Evolutionary conservation across 1,140 invertebrate species (phyloP).

Genomic region (Drusus annulatus): DNA sequence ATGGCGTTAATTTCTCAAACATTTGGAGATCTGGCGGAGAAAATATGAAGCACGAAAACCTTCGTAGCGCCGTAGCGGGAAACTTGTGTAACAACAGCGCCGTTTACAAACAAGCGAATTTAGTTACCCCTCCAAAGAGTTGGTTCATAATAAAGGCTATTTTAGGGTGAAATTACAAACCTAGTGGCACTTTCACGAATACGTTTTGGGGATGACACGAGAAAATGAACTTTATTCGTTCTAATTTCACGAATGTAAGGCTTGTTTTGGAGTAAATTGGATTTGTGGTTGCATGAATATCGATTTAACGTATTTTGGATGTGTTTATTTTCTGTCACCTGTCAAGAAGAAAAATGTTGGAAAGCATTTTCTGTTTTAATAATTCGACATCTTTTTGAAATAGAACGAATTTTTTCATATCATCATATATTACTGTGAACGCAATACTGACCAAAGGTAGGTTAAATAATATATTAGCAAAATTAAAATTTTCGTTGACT

Average conservation of each 20-base stretch:
- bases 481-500: too few relatives aligned
- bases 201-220: background rate
- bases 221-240: conserved; percentile 13
- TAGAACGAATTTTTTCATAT: too few relatives aligned
- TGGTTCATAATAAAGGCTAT: background rate
- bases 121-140: background rate
- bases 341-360: conserved; percentile 17
- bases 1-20: background rate
- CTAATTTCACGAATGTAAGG: background rate
- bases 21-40: conserved; percentile 22
- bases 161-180: background rate
- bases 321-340: conserved; percentile 35
- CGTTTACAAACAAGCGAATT: conserved; percentile 31
- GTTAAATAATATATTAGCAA: too few relatives aligned
- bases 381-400: too few relatives aligned
- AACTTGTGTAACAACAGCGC: conserved; percentile 23
- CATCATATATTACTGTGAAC: too few relatives aligned
- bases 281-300: conserved; percentile 18
- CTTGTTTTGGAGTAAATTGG: background rate
- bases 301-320: conserved; percentile 14
- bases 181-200: background rate
- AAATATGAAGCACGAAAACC: conserved; percentile 25
- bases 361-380: background rate
- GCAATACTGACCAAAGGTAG: too few relatives aligned
- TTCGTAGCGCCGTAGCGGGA: background rate